Evolutionary conservation across 2,888 invertebrate species (phyloP), one percentile per base, ranked within the genome.

Genomic region (Halictus quadricinctus): DNA sequence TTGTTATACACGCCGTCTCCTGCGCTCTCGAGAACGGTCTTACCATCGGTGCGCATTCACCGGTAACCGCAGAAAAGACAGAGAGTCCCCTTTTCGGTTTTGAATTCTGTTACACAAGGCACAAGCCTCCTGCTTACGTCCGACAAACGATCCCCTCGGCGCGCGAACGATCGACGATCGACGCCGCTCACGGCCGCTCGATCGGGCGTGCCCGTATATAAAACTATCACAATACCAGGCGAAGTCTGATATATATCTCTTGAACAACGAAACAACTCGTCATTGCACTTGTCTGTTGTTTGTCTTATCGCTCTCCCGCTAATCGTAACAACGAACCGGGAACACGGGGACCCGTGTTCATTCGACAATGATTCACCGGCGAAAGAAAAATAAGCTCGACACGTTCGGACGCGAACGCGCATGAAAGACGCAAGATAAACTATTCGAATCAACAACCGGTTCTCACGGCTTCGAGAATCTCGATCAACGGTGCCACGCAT

Each of bases 81-180:
- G 73, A 80, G 72, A 75, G 60, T 70, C n/a, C 50, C 43, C 5
- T 21, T 50, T 2, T 36, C 36, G 12, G 0, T 43, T 69, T 13
- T 60, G 15, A 54, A 80, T 21, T 81, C 74, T 41, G 79, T 79
- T 81, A 75, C 81, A 83, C 83, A 87, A 83, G 83, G 79, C 83
- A 87, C 83, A 83, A 86, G 83, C 81, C 85, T 74, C 69, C 80
- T 75, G 36, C 73, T 66, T 21, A 10, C 54, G 54, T n/a, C n/a
- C 46, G 41, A 66, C 29, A 66, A 29, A 36, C 50, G 54, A 54
- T 54, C 54, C 21, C n/a, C n/a, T n/a, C n/a, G n/a, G n/a, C n/a
- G n/a, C n/a, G n/a, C n/a, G n/a, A n/a, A 54, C 54, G 21, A 54
- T 54, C 50, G 50, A 50, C 48, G 46, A 12, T 29, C 15, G 21